Conservation (phyloP, 2,797 vertebrate species). For the Mormyrus hasselquistii region DNA sequence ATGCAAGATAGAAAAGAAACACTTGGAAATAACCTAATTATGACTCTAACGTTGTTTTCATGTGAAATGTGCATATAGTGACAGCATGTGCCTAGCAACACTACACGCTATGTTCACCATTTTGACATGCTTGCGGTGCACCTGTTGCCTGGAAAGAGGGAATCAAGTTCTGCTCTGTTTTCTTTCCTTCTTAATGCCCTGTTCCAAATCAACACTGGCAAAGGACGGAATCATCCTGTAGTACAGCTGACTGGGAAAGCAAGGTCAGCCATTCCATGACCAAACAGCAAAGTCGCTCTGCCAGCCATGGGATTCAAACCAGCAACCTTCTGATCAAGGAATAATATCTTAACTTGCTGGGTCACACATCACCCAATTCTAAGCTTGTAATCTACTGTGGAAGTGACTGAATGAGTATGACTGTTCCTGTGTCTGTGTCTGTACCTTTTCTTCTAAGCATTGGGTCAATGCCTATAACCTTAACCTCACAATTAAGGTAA, state of each 20-base stretch:
- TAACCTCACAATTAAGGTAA: background rate
- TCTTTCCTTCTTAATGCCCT: background rate
- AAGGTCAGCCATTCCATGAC: background rate
- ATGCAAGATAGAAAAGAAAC: background rate
- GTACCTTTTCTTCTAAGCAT: background rate
- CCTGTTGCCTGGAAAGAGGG: background rate
- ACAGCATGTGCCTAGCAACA: background rate
- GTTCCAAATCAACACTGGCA: background rate
- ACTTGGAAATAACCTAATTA: background rate
- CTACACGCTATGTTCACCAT: background rate
- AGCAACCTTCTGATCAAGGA: background rate
- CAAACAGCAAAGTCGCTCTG: background rate
- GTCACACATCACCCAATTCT: background rate
- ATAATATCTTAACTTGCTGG: background rate
- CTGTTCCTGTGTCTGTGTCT: background rate
- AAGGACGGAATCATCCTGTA: background rate
- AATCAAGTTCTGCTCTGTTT: background rate
- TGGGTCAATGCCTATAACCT: background rate
- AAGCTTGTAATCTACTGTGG: background rate
- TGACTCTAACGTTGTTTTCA: background rate
- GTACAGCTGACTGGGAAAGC: background rate
- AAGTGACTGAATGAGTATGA: background rate
- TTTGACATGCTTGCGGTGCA: background rate
- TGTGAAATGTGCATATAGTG: background rate
- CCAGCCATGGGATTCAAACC: background rate